Percentiles rank a stretch among this genome's conserved stretches.
Conservation (phyloP, 1,140 invertebrate genomes). For the Phortica variegata region DNA sequence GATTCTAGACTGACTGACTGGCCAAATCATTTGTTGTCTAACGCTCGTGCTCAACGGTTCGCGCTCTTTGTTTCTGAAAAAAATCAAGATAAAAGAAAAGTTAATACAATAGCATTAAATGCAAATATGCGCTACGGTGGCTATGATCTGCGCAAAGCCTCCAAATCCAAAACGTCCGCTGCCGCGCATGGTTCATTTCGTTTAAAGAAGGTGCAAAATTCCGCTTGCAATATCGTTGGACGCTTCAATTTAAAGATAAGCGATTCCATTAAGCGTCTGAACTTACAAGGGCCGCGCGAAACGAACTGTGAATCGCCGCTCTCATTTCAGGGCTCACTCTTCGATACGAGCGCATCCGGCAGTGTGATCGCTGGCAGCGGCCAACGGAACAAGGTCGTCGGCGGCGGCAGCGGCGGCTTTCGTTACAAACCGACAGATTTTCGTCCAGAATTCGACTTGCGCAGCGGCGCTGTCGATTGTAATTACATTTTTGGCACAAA, state of each 20-base stretch:
- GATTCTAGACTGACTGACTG: constrained; percentile 4
- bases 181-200: constrained; percentile 29
- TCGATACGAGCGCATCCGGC: constrained; percentile 29
- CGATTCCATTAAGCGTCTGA: constrained; percentile 25
- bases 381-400: too few relatives aligned
- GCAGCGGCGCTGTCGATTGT: constrained; percentile 2
- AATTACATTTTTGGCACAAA: constrained; percentile 43
- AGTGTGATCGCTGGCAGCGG: too few relatives aligned
- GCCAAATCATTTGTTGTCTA: constrained; percentile 22
- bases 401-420: not conserved
- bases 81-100: too few relatives aligned
- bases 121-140: constrained; percentile 62
- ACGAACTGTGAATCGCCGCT: constrained; percentile 37
- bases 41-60: constrained; percentile 15
- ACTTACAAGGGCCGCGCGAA: constrained; percentile 6
- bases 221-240: constrained; percentile 38
- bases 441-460: constrained; percentile 18
- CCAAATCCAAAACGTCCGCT: constrained; percentile 47
- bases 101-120: not conserved
- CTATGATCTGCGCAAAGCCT: constrained; percentile 62
- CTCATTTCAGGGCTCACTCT: constrained; percentile 45
- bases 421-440: constrained; percentile 29
- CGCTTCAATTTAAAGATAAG: constrained; percentile 37
- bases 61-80: not conserved
- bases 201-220: constrained; percentile 36